Percentiles rank a stretch among this genome's conserved stretches.
Evolutionary conservation across 2,113 vertebrate genomes (phyloP).

Genomic region (Prunella fulvescens): DNA sequence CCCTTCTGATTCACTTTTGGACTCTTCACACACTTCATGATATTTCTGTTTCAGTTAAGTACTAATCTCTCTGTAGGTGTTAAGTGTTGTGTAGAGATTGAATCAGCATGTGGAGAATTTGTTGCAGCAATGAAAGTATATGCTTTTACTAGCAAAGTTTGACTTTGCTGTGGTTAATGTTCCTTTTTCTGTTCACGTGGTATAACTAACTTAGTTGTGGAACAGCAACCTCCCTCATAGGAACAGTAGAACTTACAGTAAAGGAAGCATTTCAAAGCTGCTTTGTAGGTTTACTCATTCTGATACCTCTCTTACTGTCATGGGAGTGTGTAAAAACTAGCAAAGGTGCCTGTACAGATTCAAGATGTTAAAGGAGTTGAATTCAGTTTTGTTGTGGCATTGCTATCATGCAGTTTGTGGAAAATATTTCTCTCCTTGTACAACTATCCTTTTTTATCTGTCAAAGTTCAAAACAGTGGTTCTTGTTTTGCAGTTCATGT

Average conservation of each 20-base stretch:
- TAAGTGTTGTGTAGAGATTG: not conserved
- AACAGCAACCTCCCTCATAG: not conserved
- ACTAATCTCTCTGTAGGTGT: not conserved
- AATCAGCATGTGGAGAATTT: not conserved
- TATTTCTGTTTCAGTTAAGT: not conserved
- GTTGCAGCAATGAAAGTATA: not conserved
- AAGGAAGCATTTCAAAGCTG: not conserved
- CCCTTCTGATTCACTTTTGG: not conserved
- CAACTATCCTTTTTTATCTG: not conserved
- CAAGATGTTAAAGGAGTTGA: not conserved
- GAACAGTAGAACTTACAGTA: not conserved
- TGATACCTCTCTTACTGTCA: not conserved
- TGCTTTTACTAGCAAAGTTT: not conserved
- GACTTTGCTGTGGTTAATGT: not conserved
- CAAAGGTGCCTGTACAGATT: not conserved
- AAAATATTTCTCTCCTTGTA: not conserved
- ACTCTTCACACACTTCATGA: not conserved
- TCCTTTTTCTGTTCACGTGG: not conserved
- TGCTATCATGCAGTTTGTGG: not conserved
- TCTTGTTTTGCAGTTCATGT: slow-evolving; percentile 90
- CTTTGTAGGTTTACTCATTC: not conserved
- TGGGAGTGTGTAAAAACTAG: not conserved
- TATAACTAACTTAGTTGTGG: not conserved
- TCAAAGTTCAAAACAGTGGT: not conserved
- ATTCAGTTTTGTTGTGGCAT: not conserved